phyloP scores from a whole-genome alignment of 1,140 invertebrate genomes.

The Euwallacea fornicatus region DNA sequence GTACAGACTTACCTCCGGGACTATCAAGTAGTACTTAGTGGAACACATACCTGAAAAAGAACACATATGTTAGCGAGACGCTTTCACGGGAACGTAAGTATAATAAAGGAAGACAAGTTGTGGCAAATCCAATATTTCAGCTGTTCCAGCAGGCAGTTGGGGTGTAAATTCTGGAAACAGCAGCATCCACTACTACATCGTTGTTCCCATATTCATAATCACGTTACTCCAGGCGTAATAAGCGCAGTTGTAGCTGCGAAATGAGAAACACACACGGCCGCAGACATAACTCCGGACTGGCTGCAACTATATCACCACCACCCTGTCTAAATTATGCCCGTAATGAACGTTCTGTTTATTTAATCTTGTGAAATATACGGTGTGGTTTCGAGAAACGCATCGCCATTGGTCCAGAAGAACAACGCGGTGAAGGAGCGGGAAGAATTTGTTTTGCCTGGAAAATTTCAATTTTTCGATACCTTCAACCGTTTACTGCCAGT shows the following conservation, averaged over 20 bases:
- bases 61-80: no score
- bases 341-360: conserved; percentile 44
- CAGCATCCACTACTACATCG: conserved; percentile 30
- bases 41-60: no score
- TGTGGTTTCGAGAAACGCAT: conserved; percentile 20
- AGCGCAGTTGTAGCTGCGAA: conserved; percentile 51
- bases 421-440: no score
- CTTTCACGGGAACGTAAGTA: neutral
- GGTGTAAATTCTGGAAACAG: conserved; percentile 35
- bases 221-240: conserved; percentile 50
- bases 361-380: conserved; percentile 36
- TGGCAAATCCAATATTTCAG: conserved; percentile 22
- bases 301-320: conserved; percentile 47
- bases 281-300: conserved; percentile 46
- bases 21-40: no score
- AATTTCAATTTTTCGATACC: no score
- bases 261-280: conserved; percentile 49
- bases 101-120: conserved; percentile 21
- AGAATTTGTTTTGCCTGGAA: no score
- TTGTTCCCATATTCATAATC: conserved; percentile 51
- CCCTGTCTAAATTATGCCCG: conserved; percentile 44
- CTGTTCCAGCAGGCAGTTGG: conserved; percentile 14
- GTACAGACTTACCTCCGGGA: no score
- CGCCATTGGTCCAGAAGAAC: no score
- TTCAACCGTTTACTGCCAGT: no score